A percentile compares a stretch with the other conserved stretches of the same genome.
These are phyloP conservation scores for Drosophila ochracea DNA, from an alignment of 2,888 invertebrate genomes.

Conservation along the genomic window DNA sequence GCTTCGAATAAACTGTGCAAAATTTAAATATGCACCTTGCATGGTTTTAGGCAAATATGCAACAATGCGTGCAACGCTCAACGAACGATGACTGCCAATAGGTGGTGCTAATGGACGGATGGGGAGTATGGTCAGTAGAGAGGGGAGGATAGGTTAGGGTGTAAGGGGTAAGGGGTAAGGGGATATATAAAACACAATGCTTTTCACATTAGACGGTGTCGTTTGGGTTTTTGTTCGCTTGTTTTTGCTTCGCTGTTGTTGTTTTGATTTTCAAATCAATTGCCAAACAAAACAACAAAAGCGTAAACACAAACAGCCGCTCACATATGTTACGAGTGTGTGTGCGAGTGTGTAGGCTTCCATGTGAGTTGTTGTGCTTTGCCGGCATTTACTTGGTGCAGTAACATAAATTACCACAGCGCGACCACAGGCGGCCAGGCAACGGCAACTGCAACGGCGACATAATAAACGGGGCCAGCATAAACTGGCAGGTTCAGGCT, in stretches of 20 bases:
- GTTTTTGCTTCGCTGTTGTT: slow-evolving; percentile 37
- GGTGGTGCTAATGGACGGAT: slow-evolving; percentile 3
- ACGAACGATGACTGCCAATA: slow-evolving; percentile 8
- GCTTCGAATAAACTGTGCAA: slow-evolving; percentile 41
- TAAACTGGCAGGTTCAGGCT: slow-evolving; percentile 1
- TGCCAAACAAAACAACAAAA: slow-evolving; percentile 74
- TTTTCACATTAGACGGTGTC: slow-evolving; percentile 59
- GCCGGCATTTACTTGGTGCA: slow-evolving; percentile 78
- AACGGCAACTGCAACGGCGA: slow-evolving; percentile 23
- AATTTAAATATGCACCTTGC: slow-evolving; percentile 70
- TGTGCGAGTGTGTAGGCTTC: slow-evolving; percentile 1
- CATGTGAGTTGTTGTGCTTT: slow-evolving; percentile 58
- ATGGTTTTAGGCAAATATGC: slow-evolving; percentile 63
- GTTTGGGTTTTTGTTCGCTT: slow-evolving; percentile 22
- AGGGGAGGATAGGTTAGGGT: not conserved
- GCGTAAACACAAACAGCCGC: slow-evolving; percentile 66
- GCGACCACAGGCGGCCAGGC: slow-evolving; percentile 63
- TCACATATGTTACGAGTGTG: slow-evolving; percentile 6
- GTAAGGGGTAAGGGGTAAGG: not conserved
- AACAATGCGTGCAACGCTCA: slow-evolving; percentile 51
- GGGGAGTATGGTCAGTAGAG: not conserved
- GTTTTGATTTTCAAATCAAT: slow-evolving; percentile 75
- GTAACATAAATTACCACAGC: slow-evolving; percentile 77
- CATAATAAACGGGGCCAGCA: slow-evolving; percentile 52
- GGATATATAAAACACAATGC: slow-evolving; percentile 38